Base-by-base conservation (phyloP, 2,797 vertebrate species). In the Miichthys miiuy region DNA sequence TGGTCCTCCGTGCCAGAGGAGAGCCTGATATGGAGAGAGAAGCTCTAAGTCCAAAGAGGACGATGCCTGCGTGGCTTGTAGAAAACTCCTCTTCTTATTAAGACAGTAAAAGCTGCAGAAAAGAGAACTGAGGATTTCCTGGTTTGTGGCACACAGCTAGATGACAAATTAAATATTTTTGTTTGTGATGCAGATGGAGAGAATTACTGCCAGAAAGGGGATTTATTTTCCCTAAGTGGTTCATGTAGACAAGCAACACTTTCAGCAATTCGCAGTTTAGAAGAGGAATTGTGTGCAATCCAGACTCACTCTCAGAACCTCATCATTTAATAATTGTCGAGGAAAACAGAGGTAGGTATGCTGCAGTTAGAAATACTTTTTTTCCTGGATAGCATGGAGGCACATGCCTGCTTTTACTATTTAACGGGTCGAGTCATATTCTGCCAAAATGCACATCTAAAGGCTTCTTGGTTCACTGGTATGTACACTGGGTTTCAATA, bases 1-100 rank as follows among this genome's bases (percentile, higher is more conserved):
- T 58, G 44, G 30, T 66, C 46, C 5, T 61, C 46, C 7, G 21
- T 68, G 84, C 77, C 85, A 89, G 69, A 86, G 4, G n/a, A 68
- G 51, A 72, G 78, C 75, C 80, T 62, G 78, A 88, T 80, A 85
- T 84, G 81, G 79, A 81, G 42, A 75, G 51, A 64, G 38, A 51
- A 38, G 63, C 44, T 77, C 72, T 38, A 30, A 67, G 34, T 38
- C 54, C 7, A 57, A 57, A 13, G 13, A 5, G 18, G 27, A 14
- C 30, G 30, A 71, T 48, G 65, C 58, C 52, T 81, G 78, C 30
- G 13, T 75, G 80, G 76, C 68, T 84, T 62, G 1, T 46, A 44
- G 44, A 54, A 42, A 55, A 50, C 27, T 41, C 8, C 68, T 71
- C 46, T 62, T 72, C 9, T 56, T 42, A 56, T 52, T 11, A 46